Percentiles rank a stretch among this genome's conserved stretches.
These are phyloP conservation scores for Drosophila rubida DNA, from an alignment of 2,888 invertebrate genomes.

Conservation along the genomic window DNA sequence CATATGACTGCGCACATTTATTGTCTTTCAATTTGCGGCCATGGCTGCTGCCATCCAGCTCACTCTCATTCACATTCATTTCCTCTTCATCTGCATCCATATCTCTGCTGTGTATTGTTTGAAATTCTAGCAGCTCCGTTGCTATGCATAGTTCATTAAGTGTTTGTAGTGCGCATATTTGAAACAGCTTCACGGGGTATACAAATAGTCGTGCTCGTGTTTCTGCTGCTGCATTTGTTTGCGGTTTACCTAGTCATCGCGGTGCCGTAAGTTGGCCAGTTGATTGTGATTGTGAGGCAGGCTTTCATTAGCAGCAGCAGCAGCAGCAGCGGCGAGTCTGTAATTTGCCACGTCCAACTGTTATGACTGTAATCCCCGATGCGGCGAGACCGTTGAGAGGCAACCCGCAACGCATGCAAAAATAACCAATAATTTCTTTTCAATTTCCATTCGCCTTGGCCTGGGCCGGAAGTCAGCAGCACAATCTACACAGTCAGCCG, in stretches of 20 bases:
- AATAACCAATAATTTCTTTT: constrained; percentile 75
- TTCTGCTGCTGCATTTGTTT: neutral
- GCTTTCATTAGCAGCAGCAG: constrained; percentile 42
- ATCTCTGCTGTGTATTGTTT: neutral
- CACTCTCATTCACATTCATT: neutral
- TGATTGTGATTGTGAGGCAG: constrained; percentile 28
- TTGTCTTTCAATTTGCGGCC: constrained; percentile 83
- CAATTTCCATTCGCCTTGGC: constrained; percentile 64
- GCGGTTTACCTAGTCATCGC: constrained; percentile 39
- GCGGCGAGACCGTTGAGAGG: constrained; percentile 23
- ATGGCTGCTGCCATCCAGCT: constrained; percentile 25
- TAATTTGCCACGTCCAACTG: constrained; percentile 55
- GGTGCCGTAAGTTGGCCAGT: constrained; percentile 8
- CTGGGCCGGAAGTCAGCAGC: constrained; percentile 52
- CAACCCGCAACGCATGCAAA: constrained; percentile 75
- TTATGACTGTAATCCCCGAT: constrained; percentile 59
- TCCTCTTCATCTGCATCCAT: neutral
- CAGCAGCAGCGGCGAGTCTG: constrained; percentile 8
- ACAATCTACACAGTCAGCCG: constrained; percentile 24
- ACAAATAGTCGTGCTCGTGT: neutral
- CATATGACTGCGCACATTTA: constrained; percentile 82
- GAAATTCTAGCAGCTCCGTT: no score
- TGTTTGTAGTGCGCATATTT: neutral
- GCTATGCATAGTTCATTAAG: neutral
- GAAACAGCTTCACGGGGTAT: neutral